A percentile compares a stretch with the other conserved stretches of the same genome.
These are phyloP conservation scores for Recurvirostra avosetta DNA, from an alignment of 2,113 vertebrate genomes.

Conservation along the genomic window DNA sequence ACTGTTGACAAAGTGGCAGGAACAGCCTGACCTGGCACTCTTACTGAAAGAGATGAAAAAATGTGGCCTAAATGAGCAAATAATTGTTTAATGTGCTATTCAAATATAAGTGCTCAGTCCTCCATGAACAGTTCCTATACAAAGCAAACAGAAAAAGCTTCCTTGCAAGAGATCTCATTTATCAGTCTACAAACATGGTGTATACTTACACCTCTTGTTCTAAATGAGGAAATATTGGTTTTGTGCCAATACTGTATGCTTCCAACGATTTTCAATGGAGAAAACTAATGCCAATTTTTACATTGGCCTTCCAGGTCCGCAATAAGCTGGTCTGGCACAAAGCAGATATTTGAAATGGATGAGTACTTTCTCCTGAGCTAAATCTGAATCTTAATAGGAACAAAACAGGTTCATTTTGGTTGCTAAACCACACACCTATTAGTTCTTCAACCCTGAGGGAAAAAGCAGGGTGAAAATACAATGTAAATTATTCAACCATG, in stretches of 20 bases:
- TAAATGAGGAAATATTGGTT: background rate
- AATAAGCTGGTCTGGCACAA: background rate
- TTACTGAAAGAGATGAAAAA: background rate
- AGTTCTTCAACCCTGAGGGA: background rate
- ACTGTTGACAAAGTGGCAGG: background rate
- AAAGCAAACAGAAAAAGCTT: constrained; percentile 30
- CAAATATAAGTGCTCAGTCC: background rate
- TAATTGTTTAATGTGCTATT: background rate
- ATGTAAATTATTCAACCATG: background rate
- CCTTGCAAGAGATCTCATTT: background rate
- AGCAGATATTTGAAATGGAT: background rate
- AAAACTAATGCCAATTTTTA: background rate
- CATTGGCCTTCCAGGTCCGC: background rate
- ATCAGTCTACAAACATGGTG: background rate
- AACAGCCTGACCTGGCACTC: background rate
- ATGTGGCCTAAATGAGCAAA: background rate
- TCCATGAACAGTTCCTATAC: background rate
- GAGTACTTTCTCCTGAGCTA: background rate
- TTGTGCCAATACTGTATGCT: background rate
- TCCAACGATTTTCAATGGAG: background rate
- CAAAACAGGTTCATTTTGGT: background rate
- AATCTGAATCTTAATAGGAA: background rate
- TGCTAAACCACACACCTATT: background rate
- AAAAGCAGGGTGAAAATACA: background rate
- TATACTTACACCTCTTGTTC: background rate